phyloP scores from a whole-genome alignment of 2,797 vertebrate genomes.

The Brachyrhaphis roseni region DNA sequence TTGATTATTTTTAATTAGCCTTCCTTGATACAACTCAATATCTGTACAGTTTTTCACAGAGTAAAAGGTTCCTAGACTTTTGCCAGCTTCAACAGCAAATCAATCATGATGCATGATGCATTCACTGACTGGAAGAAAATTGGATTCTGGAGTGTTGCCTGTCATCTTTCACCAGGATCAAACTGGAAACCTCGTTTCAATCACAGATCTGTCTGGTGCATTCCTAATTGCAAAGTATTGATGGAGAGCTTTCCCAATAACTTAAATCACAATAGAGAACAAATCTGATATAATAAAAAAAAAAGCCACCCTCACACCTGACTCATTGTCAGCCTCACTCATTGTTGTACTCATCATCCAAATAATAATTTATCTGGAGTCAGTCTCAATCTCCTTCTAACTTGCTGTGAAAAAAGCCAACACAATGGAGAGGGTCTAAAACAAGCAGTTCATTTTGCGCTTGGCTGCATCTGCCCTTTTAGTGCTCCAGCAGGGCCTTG shows the following conservation, averaged over 20 bases:
- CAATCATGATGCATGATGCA: neutral
- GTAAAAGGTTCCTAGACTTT: neutral
- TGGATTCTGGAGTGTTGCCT: neutral
- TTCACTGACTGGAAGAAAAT: neutral
- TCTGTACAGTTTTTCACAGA: neutral
- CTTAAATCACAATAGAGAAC: neutral
- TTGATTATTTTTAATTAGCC: neutral
- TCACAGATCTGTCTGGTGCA: neutral
- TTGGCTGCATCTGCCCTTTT: slow-evolving; percentile 69
- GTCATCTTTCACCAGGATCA: neutral
- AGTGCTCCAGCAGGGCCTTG: slow-evolving; percentile 42
- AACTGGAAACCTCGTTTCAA: neutral
- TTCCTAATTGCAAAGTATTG: neutral
- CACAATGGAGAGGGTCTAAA: slow-evolving; percentile 67
- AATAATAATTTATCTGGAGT: slow-evolving; percentile 36
- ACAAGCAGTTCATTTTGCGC: slow-evolving; percentile 76
- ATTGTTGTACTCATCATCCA: slow-evolving; percentile 32
- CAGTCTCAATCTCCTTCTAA: slow-evolving; percentile 40
- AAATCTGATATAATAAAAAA: neutral
- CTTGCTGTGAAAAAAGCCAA: slow-evolving; percentile 53
- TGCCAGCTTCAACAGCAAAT: neutral
- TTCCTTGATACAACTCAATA: neutral
- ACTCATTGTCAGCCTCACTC: slow-evolving; percentile 9
- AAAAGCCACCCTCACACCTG: neutral
- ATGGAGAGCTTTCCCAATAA: neutral